Conservation (phyloP, 2,888 invertebrate species). For the Hydriomena furcata region DNA sequence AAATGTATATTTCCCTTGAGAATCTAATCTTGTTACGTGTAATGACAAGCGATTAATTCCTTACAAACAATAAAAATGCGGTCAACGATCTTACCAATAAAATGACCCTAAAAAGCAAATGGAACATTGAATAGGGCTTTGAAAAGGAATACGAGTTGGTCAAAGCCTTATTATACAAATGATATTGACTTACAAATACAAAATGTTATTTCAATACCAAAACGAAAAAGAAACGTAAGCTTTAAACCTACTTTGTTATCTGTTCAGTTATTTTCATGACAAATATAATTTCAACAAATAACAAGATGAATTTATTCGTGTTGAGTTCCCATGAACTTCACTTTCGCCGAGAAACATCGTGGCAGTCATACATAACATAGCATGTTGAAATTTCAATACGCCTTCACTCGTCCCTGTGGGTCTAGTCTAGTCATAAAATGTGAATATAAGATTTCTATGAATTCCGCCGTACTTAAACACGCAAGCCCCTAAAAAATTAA, state of each 20-base stretch:
- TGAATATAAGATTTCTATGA: conserved; percentile 2
- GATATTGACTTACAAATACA: no score
- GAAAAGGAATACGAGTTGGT: conserved; percentile 37
- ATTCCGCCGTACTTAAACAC: conserved; percentile 14
- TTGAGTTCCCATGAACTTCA: background rate
- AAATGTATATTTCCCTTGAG: conserved; percentile 37
- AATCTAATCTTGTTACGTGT: conserved; percentile 33
- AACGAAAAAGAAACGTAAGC: conserved; percentile 1
- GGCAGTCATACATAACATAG: background rate
- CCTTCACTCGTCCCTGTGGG: background rate
- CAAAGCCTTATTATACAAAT: conserved; percentile 8
- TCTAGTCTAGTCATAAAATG: background rate
- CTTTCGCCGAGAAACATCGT: background rate
- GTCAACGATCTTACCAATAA: conserved; percentile 44
- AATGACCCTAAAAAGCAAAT: conserved; percentile 34
- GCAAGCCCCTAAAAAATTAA: conserved; percentile 23
- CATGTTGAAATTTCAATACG: background rate
- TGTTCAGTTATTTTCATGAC: background rate
- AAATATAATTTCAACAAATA: no score
- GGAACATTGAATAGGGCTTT: conserved; percentile 40
- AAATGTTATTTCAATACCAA: conserved; percentile 20
- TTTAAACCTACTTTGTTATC: background rate
- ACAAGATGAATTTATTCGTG: background rate
- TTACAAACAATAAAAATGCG: conserved; percentile 43
- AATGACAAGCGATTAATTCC: conserved; percentile 36